phyloP scores from a whole-genome alignment of 2,797 vertebrate species.

The Buceros bicornis region DNA sequence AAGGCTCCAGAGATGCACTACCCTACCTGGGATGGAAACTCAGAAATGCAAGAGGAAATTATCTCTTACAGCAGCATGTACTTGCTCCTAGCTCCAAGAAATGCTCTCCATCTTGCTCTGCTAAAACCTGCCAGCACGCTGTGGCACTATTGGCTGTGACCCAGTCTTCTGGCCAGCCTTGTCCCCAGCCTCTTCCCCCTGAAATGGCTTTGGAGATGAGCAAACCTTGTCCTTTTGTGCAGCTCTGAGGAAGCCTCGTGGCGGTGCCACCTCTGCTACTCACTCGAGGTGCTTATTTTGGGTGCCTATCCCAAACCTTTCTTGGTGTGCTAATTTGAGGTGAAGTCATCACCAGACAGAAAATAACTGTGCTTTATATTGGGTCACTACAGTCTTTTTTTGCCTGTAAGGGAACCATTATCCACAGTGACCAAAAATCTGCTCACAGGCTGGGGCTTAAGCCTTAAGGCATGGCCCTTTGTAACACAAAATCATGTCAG shows the following conservation, averaged over 20 bases:
- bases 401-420: neutral
- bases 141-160: accelerated
- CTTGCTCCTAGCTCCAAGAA: neutral
- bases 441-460: neutral
- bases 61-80: neutral
- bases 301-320: neutral
- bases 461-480: neutral
- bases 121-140: neutral
- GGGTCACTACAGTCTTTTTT: neutral
- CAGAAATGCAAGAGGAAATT: neutral
- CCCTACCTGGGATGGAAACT: neutral
- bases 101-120: neutral
- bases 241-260: neutral
- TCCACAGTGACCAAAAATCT: neutral
- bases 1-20: neutral
- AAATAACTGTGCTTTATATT: neutral
- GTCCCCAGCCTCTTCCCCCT: neutral
- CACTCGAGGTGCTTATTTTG: neutral
- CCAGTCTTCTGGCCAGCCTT: neutral
- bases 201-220: neutral
- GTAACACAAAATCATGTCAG: neutral
- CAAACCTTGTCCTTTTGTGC: neutral
- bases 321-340: neutral
- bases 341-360: neutral
- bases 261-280: neutral